Percentiles rank a stretch among this genome's conserved stretches.
phyloP scores from a whole-genome alignment of 1,140 invertebrate genomes.

The Drosophila simulans region DNA sequence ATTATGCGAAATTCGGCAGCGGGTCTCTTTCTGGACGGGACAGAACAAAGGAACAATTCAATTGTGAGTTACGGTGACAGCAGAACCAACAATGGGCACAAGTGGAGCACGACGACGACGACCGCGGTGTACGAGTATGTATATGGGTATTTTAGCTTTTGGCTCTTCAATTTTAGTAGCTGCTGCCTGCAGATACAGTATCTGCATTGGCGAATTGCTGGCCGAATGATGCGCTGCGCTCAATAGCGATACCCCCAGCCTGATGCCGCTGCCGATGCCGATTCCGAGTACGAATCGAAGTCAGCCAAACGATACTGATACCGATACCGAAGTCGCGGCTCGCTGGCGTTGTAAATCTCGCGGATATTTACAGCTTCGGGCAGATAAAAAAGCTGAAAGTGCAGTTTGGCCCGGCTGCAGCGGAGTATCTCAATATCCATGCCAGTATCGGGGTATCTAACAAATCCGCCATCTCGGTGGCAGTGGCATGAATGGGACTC shows the following conservation, averaged over 20 bases:
- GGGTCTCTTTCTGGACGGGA: neutral
- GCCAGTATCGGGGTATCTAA: slow-evolving; percentile 14
- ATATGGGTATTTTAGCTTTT: neutral
- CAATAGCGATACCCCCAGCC: slow-evolving; percentile 1
- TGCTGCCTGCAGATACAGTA: slow-evolving; percentile 6
- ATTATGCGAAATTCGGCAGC: slow-evolving; percentile 61
- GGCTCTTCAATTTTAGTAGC: neutral
- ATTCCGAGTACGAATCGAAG: slow-evolving; percentile 29
- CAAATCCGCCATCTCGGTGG: slow-evolving; percentile 49
- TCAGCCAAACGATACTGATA: slow-evolving; percentile 38
- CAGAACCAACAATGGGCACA: slow-evolving; percentile 67
- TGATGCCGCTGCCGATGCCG: neutral
- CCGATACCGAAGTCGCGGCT: slow-evolving; percentile 15
- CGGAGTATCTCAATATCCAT: neutral
- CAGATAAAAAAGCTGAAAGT: slow-evolving; percentile 64
- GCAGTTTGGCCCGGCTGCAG: slow-evolving; percentile 20
- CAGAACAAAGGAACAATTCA: slow-evolving; percentile 79
- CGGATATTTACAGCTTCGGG: slow-evolving; percentile 79
- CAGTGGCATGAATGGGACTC: slow-evolving; percentile 38
- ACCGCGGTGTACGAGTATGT: slow-evolving; percentile 18
- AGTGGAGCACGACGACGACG: slow-evolving; percentile 56
- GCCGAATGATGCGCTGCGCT: slow-evolving; percentile 3
- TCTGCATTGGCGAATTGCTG: slow-evolving; percentile 5
- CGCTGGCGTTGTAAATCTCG: slow-evolving; percentile 75
- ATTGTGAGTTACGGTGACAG: slow-evolving; percentile 81